Base-by-base conservation (phyloP, 2,113 vertebrate genomes). In the Muntiacus muntjak region DNA sequence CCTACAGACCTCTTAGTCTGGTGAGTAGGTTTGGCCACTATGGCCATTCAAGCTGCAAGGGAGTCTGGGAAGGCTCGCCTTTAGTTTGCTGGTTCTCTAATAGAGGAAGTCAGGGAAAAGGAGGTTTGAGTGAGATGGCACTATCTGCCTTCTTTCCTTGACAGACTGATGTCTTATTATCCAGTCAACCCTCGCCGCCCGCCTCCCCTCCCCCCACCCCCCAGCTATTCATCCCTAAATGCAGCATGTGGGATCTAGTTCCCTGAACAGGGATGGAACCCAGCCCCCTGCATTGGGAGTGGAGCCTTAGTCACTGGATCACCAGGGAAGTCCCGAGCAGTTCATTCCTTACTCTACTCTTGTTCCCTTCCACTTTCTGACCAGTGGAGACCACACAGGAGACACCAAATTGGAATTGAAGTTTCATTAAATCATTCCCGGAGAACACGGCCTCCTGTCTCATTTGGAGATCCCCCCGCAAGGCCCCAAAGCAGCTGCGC, bases 141-240 rank as follows among this genome's bases (percentile, higher is more conserved):
- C 64, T 67, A 36, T 21, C 64, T 36, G 64, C 33, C 64, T 58
- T 74, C 67, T 25, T 40, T 74, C 36, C 36, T 40, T 40, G 36
- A 74, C 36, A 74, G 67, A 74, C 36, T 40, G 21, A 25, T 40
- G 5, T 13, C 36, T 74, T 74, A 23, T 40, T 74, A 74, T 6
- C 36, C 36, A 40, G 10, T 40, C n/a, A 74, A 40, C 21, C 14
- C 1, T 3, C 40, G 40, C 1, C 62, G 15, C 26, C 33, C 62
- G 0, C 19, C 23, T 36, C 1, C 36, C 23, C 12, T 40, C 1
- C 62, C 33, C 26, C 33, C 62, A 0, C 19, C 23, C 1, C 36
- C 23, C 12, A 43, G 11, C 6, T 7, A 5, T 28, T 47, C n/a
- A 74, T 23, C 64, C 33, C 62, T 67, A n/a, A 71, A 43, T 8